Base-by-base conservation (phyloP, 2,113 vertebrate species). In the Thinocorus orbignyianus region DNA sequence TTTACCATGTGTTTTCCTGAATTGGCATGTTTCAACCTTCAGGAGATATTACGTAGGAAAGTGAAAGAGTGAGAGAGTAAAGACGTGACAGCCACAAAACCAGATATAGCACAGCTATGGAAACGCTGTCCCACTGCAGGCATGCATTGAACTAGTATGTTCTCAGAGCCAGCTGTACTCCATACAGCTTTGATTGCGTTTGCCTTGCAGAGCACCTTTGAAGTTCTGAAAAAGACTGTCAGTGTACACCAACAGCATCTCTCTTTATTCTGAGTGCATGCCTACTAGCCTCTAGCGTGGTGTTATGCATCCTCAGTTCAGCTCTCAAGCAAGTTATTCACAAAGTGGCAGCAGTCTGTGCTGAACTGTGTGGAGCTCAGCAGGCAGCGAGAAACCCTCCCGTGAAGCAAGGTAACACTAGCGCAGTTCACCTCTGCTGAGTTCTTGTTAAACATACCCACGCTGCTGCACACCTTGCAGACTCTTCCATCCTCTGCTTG, bases 321-420 rank as follows among this genome's bases (percentile, higher is more conserved):
- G 26, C 25, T 90, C 37, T 57, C 1, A 1, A 25, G 31, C 0
- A 0, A 55, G 35, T 8, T 26, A 9, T 28, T 33, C 33, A 26
- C 10, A 35, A 33, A 16, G 39, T 0, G 0, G 51, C n/a, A 90
- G n/a, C 17, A 30, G 18, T 13, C 54, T 16, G 49, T 10, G n/a
- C 44, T 77, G 46, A 37, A 26, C n/a, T 1, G 0, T 1, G 0
- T 14, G 46, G 42, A 62, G 33, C 28, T 39, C 49, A 10, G 41
- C 39, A 70, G 72, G 37, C 20, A 41, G 17, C 0, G 0, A 49
- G 39, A 41, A 70, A 33, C 2, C 8, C 24, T 41, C 28, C 17
- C 2, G 3, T 55, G 31, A 30, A 39, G 18, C 17, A 25, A 46
- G 37, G 51, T 16, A 23, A 15, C 26, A 30, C 3, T 3, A 49